phyloP scores from a whole-genome alignment of 2,797 vertebrate genomes.

The Petrocephalus schoutedeni region DNA sequence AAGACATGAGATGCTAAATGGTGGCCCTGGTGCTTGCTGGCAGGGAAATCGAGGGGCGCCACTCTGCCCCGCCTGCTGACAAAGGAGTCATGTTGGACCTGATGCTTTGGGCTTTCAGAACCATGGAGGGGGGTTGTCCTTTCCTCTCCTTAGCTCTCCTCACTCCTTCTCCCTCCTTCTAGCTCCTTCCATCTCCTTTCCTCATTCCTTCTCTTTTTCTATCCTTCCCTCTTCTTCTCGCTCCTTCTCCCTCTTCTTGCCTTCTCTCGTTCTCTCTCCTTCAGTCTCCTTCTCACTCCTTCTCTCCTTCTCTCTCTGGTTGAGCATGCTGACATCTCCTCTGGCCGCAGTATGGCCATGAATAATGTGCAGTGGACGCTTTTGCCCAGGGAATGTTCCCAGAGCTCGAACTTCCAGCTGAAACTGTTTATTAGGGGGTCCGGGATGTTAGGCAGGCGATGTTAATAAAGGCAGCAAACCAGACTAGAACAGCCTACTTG shows the following conservation, averaged over 20 bases:
- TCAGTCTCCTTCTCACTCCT: neutral
- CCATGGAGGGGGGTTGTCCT: neutral
- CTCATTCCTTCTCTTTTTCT: neutral
- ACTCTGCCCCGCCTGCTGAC: neutral
- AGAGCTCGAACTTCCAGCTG: constrained; percentile 4
- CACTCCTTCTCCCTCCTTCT: neutral
- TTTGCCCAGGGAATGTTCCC: constrained; percentile 2
- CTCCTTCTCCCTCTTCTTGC: neutral
- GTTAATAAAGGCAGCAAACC: neutral
- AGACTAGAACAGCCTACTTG: neutral
- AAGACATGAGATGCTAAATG: neutral
- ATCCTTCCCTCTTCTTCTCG: neutral
- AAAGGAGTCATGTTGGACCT: neutral
- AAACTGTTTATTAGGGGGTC: neutral
- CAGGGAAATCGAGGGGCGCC: neutral
- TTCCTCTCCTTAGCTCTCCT: neutral
- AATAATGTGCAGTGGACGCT: neutral
- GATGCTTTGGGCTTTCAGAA: neutral
- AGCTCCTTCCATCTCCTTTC: neutral
- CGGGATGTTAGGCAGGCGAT: neutral
- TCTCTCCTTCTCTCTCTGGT: neutral
- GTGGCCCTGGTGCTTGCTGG: neutral
- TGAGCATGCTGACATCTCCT: neutral
- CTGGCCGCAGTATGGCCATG: neutral
- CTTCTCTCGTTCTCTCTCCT: neutral